phyloP scores from a whole-genome alignment of 2,113 vertebrate genomes.

The Tetrao urogallus region DNA sequence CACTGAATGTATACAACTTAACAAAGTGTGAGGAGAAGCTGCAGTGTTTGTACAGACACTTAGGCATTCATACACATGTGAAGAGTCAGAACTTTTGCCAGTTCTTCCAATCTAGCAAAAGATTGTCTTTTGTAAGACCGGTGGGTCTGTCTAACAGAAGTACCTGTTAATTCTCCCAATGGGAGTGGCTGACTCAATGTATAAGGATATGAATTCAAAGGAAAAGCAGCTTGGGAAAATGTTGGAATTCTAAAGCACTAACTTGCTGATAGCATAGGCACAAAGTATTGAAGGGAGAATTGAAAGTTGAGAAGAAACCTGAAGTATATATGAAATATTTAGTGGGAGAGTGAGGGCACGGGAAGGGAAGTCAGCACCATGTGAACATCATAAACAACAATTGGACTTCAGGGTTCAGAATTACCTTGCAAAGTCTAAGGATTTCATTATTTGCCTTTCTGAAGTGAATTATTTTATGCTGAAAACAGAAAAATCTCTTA shows the following conservation, averaged over 20 bases:
- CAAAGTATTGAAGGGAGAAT: background rate
- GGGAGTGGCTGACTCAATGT: background rate
- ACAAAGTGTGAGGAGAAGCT: background rate
- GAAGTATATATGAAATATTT: background rate
- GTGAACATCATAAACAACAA: background rate
- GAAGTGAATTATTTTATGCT: background rate
- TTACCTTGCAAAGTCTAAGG: background rate
- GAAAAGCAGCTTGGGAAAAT: background rate
- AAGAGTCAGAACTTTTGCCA: background rate
- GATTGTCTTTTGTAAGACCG: background rate
- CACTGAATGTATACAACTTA: background rate
- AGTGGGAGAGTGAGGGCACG: background rate
- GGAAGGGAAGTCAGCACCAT: background rate
- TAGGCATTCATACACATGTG: background rate
- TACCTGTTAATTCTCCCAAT: background rate
- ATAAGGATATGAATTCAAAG: background rate
- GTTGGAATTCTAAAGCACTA: background rate
- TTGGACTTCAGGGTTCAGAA: background rate
- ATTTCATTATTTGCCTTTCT: background rate
- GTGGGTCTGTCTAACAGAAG: background rate
- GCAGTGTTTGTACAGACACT: background rate
- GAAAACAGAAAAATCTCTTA: background rate
- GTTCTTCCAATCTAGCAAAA: background rate
- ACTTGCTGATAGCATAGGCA: background rate
- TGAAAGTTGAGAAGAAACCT: background rate